Conservation (phyloP, 2,113 vertebrate genomes). For the Erythrocebus patas region DNA sequence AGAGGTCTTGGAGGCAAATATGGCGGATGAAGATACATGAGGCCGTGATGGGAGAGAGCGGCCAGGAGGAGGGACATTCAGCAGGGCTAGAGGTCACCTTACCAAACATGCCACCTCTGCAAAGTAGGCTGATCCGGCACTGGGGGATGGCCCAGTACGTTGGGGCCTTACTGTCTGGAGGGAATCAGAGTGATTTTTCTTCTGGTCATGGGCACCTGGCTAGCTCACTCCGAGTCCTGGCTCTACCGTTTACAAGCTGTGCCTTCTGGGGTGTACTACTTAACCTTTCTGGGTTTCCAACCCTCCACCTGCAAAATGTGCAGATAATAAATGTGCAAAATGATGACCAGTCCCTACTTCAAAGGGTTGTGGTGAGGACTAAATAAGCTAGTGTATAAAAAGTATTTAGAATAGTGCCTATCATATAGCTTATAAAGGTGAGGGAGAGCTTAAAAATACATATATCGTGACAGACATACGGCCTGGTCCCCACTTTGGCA, state of each 20-base stretch:
- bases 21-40: neutral
- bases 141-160: neutral
- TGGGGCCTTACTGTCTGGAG: neutral
- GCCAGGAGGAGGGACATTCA: neutral
- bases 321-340: neutral
- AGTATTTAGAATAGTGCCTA: neutral
- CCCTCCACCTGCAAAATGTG: neutral
- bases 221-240: neutral
- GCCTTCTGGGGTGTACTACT: neutral
- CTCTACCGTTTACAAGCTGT: neutral
- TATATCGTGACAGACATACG: fast-evolving
- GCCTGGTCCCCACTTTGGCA: fast-evolving
- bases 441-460: neutral
- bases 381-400: neutral
- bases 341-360: neutral
- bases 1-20: neutral
- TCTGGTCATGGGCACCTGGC: neutral
- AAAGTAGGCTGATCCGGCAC: neutral
- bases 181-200: neutral
- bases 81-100: neutral
- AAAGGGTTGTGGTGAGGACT: neutral
- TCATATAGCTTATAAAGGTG: too few species aligned
- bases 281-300: neutral
- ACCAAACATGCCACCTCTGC: fast-evolving
- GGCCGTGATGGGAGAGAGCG: too few species aligned